A percentile compares a stretch with the other conserved stretches of the same genome.
Evolutionary conservation across 1,140 invertebrate species (phyloP).

Genomic region (Drosophila bifasciata): DNA sequence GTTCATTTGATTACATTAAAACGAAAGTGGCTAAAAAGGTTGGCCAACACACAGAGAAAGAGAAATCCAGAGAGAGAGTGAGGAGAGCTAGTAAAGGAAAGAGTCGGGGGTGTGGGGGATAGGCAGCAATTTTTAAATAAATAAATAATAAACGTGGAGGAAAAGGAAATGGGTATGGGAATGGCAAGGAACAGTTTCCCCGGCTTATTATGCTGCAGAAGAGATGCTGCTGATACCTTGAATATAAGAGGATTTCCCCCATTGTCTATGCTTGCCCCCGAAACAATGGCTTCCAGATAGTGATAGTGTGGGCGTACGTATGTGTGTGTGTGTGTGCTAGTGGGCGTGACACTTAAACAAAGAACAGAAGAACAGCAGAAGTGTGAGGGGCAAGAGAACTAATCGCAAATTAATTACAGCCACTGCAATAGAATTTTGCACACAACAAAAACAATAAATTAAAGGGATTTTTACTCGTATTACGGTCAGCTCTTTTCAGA

Average conservation of each 20-base stretch:
- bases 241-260: constrained; percentile 26
- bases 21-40: constrained; percentile 82
- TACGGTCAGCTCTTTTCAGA: neutral
- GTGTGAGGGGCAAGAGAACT: neutral
- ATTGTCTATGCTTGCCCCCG: constrained; percentile 10
- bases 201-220: constrained; percentile 43
- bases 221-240: constrained; percentile 39
- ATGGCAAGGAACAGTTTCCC: constrained; percentile 7
- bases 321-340: neutral
- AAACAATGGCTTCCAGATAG: neutral
- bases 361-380: constrained; percentile 1
- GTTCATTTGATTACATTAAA: constrained; percentile 83
- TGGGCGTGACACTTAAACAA: constrained; percentile 8
- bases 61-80: no score
- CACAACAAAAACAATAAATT: neutral
- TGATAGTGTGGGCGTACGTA: neutral
- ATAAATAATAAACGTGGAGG: constrained; percentile 77
- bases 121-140: constrained; percentile 75
- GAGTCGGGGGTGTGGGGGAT: constrained; percentile 39
- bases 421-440: neutral
- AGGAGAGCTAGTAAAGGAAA: neutral
- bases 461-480: neutral
- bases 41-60: constrained; percentile 43
- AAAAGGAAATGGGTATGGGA: constrained; percentile 7
- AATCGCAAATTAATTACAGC: constrained; percentile 4